Evolutionary conservation across 1,140 invertebrate genomes (phyloP).

Genomic region (Drosophila carrolli): DNA sequence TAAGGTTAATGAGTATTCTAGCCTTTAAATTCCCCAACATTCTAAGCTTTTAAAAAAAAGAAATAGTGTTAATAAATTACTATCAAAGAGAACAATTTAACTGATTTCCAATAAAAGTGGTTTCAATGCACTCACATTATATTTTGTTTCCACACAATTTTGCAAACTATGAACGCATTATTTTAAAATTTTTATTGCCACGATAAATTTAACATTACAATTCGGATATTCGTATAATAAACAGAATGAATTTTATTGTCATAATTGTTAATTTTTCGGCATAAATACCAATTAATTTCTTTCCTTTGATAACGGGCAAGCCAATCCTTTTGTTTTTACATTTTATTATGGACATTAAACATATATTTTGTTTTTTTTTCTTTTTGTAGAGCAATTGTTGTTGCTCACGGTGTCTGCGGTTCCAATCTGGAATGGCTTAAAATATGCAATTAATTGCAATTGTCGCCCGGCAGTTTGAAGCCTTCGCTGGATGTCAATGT

Average conservation of each 20-base stretch:
- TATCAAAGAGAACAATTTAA: too few species aligned
- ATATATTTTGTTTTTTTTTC: constrained; percentile 25
- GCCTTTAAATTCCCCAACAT: too few species aligned
- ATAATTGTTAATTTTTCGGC: constrained; percentile 69
- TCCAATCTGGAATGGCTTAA: constrained; percentile 71
- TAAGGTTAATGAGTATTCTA: too few species aligned
- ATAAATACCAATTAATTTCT: constrained; percentile 64
- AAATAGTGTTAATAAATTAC: too few species aligned
- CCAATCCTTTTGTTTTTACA: constrained; percentile 13
- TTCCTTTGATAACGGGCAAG: constrained; percentile 9
- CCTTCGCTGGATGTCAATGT: constrained; percentile 9
- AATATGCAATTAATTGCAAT: constrained; percentile 76
- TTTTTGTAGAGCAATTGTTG: constrained; percentile 29
- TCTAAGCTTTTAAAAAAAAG: too few species aligned
- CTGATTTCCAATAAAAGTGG: too few species aligned
- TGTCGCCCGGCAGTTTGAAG: constrained; percentile 53
- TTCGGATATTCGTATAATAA: constrained; percentile 5
- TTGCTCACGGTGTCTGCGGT: constrained; percentile 68
- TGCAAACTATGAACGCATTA: neutral
- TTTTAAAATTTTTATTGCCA: neutral
- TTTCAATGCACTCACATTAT: too few species aligned
- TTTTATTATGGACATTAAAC: constrained; percentile 33
- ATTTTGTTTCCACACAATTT: neutral
- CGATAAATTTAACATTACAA: constrained; percentile 9
- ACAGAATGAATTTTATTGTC: constrained; percentile 59